Evolutionary conservation across 2,113 vertebrate genomes (phyloP).

Genomic region (Pollimyrus isidori): DNA sequence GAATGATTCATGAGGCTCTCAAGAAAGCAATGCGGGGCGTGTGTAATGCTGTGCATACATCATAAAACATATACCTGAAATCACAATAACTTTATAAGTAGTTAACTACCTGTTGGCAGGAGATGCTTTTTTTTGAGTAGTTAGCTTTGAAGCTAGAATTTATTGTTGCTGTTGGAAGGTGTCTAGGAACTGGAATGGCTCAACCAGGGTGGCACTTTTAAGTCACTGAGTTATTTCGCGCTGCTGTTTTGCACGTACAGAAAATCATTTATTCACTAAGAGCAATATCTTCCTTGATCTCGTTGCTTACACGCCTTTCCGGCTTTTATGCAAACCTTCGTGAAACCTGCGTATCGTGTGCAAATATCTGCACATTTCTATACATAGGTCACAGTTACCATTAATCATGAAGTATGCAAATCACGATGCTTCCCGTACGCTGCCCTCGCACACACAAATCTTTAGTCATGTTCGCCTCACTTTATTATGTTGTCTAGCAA

Average conservation of each 20-base stretch:
- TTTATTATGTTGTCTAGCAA: background rate
- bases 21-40: too few relatives aligned
- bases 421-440: conserved; percentile 31
- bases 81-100: background rate
- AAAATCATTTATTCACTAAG: background rate
- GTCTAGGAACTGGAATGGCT: background rate
- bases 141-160: background rate
- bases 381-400: conserved; percentile 25
- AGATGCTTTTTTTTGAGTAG: conserved; percentile 19
- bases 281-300: background rate
- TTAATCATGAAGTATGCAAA: conserved; percentile 52
- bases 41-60: background rate
- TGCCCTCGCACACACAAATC: background rate
- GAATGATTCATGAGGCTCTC: background rate
- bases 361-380: conserved; percentile 48
- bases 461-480: background rate
- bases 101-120: conserved; percentile 19
- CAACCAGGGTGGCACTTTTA: background rate
- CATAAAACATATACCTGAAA: background rate
- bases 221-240: background rate
- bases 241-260: conserved; percentile 19
- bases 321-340: background rate
- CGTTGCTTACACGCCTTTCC: background rate
- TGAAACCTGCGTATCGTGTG: conserved; percentile 40
- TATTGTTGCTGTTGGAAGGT: background rate